phyloP scores from a whole-genome alignment of 2,797 vertebrate genomes.

The Anomalospiza imberbis region DNA sequence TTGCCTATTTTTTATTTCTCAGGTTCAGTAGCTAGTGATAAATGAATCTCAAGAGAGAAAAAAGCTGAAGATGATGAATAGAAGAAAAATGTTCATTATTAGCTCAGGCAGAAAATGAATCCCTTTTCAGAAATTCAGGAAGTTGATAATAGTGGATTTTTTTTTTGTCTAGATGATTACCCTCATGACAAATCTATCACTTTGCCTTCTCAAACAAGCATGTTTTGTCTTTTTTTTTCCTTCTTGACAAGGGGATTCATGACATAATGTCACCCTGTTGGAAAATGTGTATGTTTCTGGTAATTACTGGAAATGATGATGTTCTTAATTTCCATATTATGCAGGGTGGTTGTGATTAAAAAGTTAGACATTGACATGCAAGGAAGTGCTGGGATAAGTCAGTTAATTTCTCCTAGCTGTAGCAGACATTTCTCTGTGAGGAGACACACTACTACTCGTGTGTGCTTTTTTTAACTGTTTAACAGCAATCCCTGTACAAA shows the following conservation, averaged over 20 bases:
- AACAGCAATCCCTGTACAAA: background rate
- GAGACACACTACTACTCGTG: background rate
- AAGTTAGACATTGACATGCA: conserved; percentile 10
- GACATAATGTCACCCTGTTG: conserved; percentile 27
- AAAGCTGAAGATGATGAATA: conserved; percentile 55
- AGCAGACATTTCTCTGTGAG: background rate
- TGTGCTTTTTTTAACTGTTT: background rate
- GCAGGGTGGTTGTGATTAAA: conserved; percentile 14
- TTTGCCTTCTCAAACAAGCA: conserved; percentile 22
- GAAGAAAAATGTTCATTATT: conserved; percentile 51
- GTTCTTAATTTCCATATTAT: conserved; percentile 46
- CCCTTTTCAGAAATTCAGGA: conserved; percentile 58
- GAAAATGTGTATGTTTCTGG: conserved; percentile 27
- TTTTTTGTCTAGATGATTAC: conserved; percentile 62
- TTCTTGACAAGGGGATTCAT: conserved; percentile 31
- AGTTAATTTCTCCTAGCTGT: conserved; percentile 5
- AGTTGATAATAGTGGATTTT: conserved; percentile 53
- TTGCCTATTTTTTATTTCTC: conserved; percentile 63
- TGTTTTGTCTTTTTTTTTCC: conserved; percentile 1
- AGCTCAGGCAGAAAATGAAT: conserved; percentile 53
- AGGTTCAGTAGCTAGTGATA: conserved; percentile 64
- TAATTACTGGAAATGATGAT: conserved; percentile 56
- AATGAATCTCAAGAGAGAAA: conserved; percentile 65
- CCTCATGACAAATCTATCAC: conserved; percentile 66
- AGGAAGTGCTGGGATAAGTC: background rate